These are phyloP conservation scores for Parasteatoda tepidariorum DNA, from an alignment of 1,140 invertebrate species.

Conservation along the genomic window DNA sequence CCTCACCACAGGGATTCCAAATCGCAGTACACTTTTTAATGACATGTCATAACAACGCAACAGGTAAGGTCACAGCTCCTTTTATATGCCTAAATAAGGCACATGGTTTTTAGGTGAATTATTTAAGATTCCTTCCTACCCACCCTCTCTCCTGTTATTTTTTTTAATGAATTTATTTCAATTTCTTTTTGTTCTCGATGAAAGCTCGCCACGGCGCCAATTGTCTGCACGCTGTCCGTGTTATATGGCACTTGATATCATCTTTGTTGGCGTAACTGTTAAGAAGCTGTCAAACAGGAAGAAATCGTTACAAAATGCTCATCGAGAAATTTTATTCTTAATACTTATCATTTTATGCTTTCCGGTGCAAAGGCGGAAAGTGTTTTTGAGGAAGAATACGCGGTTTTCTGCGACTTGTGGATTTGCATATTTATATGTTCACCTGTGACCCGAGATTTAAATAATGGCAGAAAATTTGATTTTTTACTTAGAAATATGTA, in stretches of 20 bases:
- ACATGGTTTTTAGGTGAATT: neutral
- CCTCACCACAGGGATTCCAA: neutral
- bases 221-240: constrained; percentile 7
- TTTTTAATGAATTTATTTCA: neutral
- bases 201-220: constrained; percentile 13
- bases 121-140: neutral
- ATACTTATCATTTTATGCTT: no score
- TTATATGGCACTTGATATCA: constrained; percentile 34
- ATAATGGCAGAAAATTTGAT: no score
- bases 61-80: constrained; percentile 30
- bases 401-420: no score
- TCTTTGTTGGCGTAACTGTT: neutral
- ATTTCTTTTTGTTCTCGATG: neutral
- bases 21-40: constrained; percentile 24
- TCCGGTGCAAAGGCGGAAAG: no score
- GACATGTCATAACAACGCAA: constrained; percentile 25
- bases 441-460: no score
- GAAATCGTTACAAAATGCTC: no score
- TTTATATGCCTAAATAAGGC: constrained; percentile 44
- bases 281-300: neutral
- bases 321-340: no score
- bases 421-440: no score
- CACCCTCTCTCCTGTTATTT: constrained; percentile 11
- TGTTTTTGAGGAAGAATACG: no score
- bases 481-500: no score